Conservation (phyloP, 2,888 invertebrate genomes). For the Branchipolynoe longqiensis region DNA sequence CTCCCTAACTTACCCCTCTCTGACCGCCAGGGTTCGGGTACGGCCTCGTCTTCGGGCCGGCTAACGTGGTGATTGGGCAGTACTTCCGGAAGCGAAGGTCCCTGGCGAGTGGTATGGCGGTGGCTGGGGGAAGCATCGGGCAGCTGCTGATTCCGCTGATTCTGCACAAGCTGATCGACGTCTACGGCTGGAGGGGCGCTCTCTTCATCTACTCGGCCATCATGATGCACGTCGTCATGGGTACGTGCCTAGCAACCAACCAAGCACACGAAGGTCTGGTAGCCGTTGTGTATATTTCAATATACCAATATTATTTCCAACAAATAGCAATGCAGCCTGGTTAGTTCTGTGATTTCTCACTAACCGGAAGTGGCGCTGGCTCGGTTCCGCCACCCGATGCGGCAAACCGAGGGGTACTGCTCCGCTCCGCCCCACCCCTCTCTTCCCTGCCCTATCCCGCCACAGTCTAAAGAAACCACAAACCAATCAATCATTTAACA, state of each 20-base stretch:
- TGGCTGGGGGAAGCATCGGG: slow-evolving; percentile 66
- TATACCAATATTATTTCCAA: too few relatives aligned
- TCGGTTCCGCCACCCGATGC: slow-evolving; percentile 30
- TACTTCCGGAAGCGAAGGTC: slow-evolving; percentile 66
- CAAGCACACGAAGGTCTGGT: too few relatives aligned
- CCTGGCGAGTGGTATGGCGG: slow-evolving; percentile 66
- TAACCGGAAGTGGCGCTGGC: too few relatives aligned
- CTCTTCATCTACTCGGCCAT: slow-evolving; percentile 64
- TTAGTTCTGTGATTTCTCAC: too few relatives aligned
- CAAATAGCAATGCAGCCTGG: not conserved
- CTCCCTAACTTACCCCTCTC: too few relatives aligned
- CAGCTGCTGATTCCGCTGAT: slow-evolving; percentile 64
- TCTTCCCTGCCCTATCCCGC: too few relatives aligned
- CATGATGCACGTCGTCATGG: slow-evolving; percentile 56
- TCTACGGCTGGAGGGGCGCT: slow-evolving; percentile 61
- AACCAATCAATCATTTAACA: too few relatives aligned
- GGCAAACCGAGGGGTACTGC: too few relatives aligned
- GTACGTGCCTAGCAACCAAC: too few relatives aligned
- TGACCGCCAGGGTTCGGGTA: slow-evolving; percentile 63
- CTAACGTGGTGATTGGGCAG: slow-evolving; percentile 62
- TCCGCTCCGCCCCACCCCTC: too few relatives aligned
- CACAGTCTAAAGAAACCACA: too few relatives aligned
- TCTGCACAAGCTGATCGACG: slow-evolving; percentile 54
- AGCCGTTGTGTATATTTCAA: too few relatives aligned
- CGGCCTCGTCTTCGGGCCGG: slow-evolving; percentile 62